These are phyloP conservation scores for Hemiprocne comata DNA, from an alignment of 2,113 vertebrate species.

Conservation along the genomic window DNA sequence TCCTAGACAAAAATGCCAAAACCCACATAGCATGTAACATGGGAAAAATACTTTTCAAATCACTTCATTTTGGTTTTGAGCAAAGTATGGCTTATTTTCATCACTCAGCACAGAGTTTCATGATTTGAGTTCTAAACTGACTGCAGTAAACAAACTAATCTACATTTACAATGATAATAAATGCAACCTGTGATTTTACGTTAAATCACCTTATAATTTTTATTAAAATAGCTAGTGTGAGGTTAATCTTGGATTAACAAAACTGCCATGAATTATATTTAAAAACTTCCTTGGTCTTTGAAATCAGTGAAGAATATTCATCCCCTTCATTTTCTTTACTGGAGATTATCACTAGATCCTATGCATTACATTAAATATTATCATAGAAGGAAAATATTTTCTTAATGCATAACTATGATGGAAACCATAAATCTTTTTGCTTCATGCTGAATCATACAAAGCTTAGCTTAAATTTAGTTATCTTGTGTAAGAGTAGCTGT, in stretches of 20 bases:
- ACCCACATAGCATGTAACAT: background rate
- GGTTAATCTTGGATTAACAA: background rate
- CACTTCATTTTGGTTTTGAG: background rate
- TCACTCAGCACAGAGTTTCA: background rate
- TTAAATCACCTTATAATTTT: background rate
- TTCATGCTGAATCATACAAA: background rate
- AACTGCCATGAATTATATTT: background rate
- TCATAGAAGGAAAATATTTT: background rate
- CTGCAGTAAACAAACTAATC: background rate
- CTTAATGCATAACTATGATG: background rate
- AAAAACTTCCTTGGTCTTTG: background rate
- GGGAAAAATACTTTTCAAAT: background rate
- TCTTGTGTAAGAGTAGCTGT: background rate
- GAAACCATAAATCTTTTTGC: background rate
- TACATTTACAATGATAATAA: background rate
- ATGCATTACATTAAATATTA: background rate
- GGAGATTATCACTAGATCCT: background rate
- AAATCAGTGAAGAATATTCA: background rate
- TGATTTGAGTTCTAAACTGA: background rate
- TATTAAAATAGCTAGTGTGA: background rate
- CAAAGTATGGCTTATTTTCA: background rate
- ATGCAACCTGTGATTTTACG: background rate
- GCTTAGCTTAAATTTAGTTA: background rate
- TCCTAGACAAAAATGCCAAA: background rate
- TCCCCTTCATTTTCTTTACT: background rate